A percentile compares a stretch with the other conserved stretches of the same genome.
phyloP scores from a whole-genome alignment of 2,113 vertebrate genomes.

The Platysternon megacephalum region DNA sequence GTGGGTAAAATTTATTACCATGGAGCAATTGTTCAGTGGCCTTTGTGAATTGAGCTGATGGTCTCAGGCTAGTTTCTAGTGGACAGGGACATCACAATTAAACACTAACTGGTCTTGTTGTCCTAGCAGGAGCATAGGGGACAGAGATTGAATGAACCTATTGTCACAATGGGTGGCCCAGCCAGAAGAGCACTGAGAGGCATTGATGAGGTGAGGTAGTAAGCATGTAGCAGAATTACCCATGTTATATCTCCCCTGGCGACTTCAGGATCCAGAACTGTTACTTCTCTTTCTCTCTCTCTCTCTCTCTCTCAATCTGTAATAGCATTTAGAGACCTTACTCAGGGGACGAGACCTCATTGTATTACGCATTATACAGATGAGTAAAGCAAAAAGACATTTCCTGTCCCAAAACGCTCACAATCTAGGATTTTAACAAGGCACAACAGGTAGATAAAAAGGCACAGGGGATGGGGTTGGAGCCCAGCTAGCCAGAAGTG shows the following conservation, averaged over 20 bases:
- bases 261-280: neutral
- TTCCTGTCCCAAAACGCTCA: rapidly evolving
- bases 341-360: neutral
- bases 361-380: neutral
- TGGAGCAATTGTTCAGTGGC: neutral
- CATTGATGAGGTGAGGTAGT: neutral
- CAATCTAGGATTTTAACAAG: neutral
- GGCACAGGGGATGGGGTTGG: neutral
- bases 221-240: neutral
- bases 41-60: neutral
- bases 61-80: neutral
- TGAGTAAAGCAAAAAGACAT: neutral
- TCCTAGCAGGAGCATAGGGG: rapidly evolving
- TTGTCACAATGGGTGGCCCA: neutral
- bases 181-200: neutral
- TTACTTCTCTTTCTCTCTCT: too few relatives aligned
- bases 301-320: too few relatives aligned
- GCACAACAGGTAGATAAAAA: neutral
- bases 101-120: neutral
- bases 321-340: neutral
- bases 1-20: conserved; percentile 40
- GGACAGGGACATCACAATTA: neutral
- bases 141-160: neutral
- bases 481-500: neutral
- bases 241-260: neutral